Base-by-base conservation (phyloP, 2,113 vertebrate genomes). In the Myotis brandtii region DNA sequence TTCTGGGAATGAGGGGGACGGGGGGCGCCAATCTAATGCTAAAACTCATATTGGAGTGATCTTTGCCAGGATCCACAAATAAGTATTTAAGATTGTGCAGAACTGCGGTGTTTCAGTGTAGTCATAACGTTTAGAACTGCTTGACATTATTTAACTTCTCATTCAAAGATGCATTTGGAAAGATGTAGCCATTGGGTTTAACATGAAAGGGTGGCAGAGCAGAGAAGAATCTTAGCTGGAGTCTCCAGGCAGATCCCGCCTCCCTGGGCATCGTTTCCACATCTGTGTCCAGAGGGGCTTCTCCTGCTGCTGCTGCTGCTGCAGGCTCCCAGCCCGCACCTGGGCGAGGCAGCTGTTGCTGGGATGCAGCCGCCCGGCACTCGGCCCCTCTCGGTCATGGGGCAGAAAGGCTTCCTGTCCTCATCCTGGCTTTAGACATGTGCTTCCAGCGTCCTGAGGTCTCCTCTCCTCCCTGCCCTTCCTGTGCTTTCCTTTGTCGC, bases 91-190 rank as follows among this genome's bases (percentile, higher is more conserved):
- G n/a, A 52, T 25, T 32, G 10, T 81, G 27, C 21, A 89, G 70
- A 66, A 46, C 1, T 21, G 9, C 85, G 76, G 34, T 59, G 32
- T 88, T 46, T 89, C 34, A 70, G 9, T 72, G 4, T 3, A 76
- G 50, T n/a, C n/a, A 43, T 14, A 69, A 37, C 72, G 20, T 56
- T 46, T 93, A 21, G n/a, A 72, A 64, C 37, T 62, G 6, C 48
- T 92, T 89, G 37, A 34, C 0, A 20, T 46, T 83, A 11, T 82
- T 86, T 73, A 75, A 56, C 40, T 23, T 59, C 52, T 48, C n/a
- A 25, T 73, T 56, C 40, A 91, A 25, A 66, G 77, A 59, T 79
- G 69, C 40, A 23, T 70, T 76, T 90, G 59, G 27, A 67, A 92
- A 91, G 83, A 73, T 13, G 9, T 0, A 73, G n/a, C 46, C 46